A percentile compares a stretch with the other conserved stretches of the same genome.
Conservation (phyloP, 1,140 invertebrate species). For the Centruroides sculpturatus region DNA sequence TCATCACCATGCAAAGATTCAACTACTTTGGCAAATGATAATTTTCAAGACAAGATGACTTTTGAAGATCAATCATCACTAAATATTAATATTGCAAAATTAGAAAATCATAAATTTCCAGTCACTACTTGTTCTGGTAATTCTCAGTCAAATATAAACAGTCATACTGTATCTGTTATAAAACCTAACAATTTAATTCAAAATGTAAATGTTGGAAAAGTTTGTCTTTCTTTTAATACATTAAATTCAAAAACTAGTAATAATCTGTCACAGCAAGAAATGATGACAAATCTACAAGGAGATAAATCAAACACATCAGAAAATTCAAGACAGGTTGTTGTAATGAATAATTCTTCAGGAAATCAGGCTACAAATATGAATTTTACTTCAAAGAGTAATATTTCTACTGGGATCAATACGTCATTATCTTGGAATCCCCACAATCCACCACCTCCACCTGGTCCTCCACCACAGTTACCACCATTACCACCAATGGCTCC, state of each 20-base stretch:
- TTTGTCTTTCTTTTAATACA: no score
- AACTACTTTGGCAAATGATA: slow-evolving; percentile 1
- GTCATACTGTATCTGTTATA: no score
- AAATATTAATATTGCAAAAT: slow-evolving; percentile 1
- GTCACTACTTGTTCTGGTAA: neutral
- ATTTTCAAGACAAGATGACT: slow-evolving; percentile 6
- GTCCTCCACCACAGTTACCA: slow-evolving; percentile 7
- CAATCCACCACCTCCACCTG: slow-evolving; percentile 12
- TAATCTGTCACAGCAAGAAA: slow-evolving; percentile 1
- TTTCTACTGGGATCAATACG: no score
- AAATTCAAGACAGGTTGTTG: no score
- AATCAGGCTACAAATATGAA: no score
- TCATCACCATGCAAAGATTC: slow-evolving; percentile 4
- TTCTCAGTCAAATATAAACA: slow-evolving; percentile 1
- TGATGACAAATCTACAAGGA: no score
- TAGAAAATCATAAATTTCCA: neutral
- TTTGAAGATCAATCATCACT: slow-evolving; percentile 6
- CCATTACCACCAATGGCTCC: slow-evolving; percentile 3
- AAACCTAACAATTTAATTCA: no score
- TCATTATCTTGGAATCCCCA: neutral
- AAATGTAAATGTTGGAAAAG: no score
- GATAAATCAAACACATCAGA: no score
- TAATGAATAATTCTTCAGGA: no score
- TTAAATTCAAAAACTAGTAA: neutral
- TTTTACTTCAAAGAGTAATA: no score